Base-by-base conservation (phyloP, 2,113 vertebrate genomes). In the Carettochelys insculpta region DNA sequence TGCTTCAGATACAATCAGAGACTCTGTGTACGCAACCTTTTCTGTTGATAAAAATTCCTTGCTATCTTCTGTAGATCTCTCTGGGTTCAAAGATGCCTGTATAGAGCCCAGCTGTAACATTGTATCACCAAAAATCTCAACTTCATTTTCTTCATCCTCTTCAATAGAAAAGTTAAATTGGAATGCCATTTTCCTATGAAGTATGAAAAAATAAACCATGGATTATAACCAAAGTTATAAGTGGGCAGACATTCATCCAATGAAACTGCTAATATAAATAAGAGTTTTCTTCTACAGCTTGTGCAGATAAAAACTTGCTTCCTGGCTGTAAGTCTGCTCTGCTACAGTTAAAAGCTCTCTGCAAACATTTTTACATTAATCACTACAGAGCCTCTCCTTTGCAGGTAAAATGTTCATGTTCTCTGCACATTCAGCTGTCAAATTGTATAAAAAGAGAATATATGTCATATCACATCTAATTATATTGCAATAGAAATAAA, bases 141-240 rank as follows among this genome's bases (percentile, higher is more conserved):
- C 80, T 80, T 96, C 92, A 5, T 38, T 68, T 89, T 45, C 90
- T 84, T 96, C 86, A 13, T 85, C 47, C 41, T 92, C 95, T 76
- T 97, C 96, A 75, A 97, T 71, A 52, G 29, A 85, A 79, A 98
- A 98, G 92, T 98, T 97, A 95, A 98, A 98, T 0, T 81, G 97
- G 92, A 98, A 98, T 75, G 88, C 78, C 98, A 98, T 98, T 76
- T 77, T 97, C 8, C 10, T 25, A n/a, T 2, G 25, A 56, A 50
- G 34, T 34, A 27, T 5, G 52, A 50, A 73, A 2, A 53, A 31
- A 61, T 29, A 58, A 53, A 17, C 14, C 5, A 38, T 48, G 47
- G 22, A 34, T 87, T 53, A 82, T 77, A 58, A 47, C 29, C 82
- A 75, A 54, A 83, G 25, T 73, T 83, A 34, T 29, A 79, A 34